A percentile compares a stretch with the other conserved stretches of the same genome.
These are phyloP conservation scores for Temnothorax longispinosus DNA, from an alignment of 1,140 invertebrate genomes.

Conservation along the genomic window DNA sequence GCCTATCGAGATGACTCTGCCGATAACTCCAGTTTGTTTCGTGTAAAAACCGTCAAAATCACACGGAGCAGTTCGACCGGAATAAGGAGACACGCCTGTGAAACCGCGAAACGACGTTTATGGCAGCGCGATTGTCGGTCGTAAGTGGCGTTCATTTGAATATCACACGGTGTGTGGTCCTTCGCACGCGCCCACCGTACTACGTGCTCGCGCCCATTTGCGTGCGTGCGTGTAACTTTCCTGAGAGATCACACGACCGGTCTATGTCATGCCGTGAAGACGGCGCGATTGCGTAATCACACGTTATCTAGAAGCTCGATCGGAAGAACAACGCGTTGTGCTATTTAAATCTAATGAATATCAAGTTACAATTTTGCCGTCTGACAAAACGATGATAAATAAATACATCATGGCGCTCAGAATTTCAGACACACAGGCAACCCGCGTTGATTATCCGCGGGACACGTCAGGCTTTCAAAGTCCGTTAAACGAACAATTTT, in stretches of 20 bases:
- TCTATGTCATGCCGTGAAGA: slow-evolving; percentile 7
- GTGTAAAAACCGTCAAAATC: slow-evolving; percentile 56
- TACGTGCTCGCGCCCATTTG: slow-evolving; percentile 14
- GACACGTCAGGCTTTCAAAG: neutral
- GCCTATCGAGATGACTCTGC: slow-evolving; percentile 16
- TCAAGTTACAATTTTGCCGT: slow-evolving; percentile 42
- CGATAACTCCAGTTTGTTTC: slow-evolving; percentile 19
- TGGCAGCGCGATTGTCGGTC: slow-evolving; percentile 64
- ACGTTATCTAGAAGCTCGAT: slow-evolving; percentile 32
- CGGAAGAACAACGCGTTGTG: neutral
- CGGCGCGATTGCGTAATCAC: slow-evolving; percentile 16
- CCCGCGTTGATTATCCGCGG: neutral
- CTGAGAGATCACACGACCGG: slow-evolving; percentile 9
- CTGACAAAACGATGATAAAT: slow-evolving; percentile 23
- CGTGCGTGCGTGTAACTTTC: slow-evolving; percentile 2
- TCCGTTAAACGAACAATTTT: neutral
- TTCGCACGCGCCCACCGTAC: slow-evolving; percentile 53
- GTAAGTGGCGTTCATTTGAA: slow-evolving; percentile 73
- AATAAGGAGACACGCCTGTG: slow-evolving; percentile 68
- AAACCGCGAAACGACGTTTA: slow-evolving; percentile 71
- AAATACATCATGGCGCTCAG: slow-evolving; percentile 22
- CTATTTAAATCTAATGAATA: slow-evolving; percentile 45
- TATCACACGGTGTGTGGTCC: slow-evolving; percentile 75
- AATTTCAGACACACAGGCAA: neutral
- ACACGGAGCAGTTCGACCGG: slow-evolving; percentile 1